Base-by-base conservation (phyloP, 2,888 invertebrate species). In the Cheilosia vernalis region DNA sequence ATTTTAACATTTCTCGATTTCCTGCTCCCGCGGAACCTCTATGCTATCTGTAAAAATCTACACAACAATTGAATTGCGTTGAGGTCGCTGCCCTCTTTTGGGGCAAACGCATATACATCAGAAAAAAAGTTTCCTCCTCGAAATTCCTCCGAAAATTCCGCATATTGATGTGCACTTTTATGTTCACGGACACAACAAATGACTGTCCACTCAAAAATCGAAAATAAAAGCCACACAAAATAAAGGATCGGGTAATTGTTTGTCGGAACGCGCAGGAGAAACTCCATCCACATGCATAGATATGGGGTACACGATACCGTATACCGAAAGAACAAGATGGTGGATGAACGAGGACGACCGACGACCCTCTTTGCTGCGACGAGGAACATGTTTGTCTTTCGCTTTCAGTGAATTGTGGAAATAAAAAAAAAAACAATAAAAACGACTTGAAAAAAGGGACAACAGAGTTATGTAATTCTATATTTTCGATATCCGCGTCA, bases 401-500 rank as follows among this genome's bases (percentile, higher is more conserved):
- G 55, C 49, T 83, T 78, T 64, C 63, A 69, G 53, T 37, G 78
- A 70, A 63, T 51, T 24, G 13, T 13, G 37, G n/a, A 37, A 42
- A 19, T 51, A 17, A 42, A 15, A 64, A 17, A 42, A 15, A 64
- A 27, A 55, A 64, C 56, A 30, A 66, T 63, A 55, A 58, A 44
- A 55, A 17, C 4, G 55, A 63, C 19, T 53, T 0, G 44, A 55
- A 58, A 61, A 73, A 84, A 64, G 60, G 66, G 63, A 74, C 47
- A 74, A 73, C 56, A 60, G 63, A 79, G 74, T 80, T 80, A 70
- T 84, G 84, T 84, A 84, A 84, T 80, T 74, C 84, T 76, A 84
- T 84, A 84, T 80, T 80, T 84, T 84, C 60, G 60, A 84, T 84
- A 84, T 84, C 74, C 84, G 80, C 84, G 84, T 84, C 74, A 80